These are phyloP conservation scores for Galbula dea DNA, from an alignment of 2,113 vertebrate genomes.

Conservation along the genomic window DNA sequence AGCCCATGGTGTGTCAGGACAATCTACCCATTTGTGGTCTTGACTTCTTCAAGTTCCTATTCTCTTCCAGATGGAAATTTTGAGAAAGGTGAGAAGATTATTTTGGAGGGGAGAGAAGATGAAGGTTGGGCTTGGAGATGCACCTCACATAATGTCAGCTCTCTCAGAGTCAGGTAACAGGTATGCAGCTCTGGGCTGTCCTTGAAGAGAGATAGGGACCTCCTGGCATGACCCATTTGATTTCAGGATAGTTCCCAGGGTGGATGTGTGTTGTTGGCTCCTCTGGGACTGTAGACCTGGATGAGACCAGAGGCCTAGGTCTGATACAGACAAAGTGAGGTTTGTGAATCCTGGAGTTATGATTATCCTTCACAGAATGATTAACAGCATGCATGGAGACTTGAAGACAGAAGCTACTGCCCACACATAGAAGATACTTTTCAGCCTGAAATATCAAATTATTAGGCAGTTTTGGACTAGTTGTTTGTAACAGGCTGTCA, in stretches of 20 bases:
- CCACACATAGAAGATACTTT: neutral
- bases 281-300: neutral
- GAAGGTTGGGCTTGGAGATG: neutral
- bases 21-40: neutral
- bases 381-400: neutral
- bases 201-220: neutral
- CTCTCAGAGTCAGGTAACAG: neutral
- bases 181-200: neutral
- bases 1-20: neutral
- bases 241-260: neutral
- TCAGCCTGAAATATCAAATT: neutral
- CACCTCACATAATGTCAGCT: neutral
- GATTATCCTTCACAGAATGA: neutral
- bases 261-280: neutral
- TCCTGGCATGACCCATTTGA: neutral
- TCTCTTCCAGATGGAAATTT: neutral
- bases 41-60: neutral
- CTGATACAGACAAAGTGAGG: neutral
- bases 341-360: neutral
- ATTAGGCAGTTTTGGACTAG: neutral
- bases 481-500: neutral
- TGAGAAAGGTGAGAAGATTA: neutral
- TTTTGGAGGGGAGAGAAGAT: neutral
- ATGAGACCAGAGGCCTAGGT: neutral
- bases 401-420: neutral